Conservation (phyloP, 2,888 invertebrate genomes). For the Melanostoma scalare region DNA sequence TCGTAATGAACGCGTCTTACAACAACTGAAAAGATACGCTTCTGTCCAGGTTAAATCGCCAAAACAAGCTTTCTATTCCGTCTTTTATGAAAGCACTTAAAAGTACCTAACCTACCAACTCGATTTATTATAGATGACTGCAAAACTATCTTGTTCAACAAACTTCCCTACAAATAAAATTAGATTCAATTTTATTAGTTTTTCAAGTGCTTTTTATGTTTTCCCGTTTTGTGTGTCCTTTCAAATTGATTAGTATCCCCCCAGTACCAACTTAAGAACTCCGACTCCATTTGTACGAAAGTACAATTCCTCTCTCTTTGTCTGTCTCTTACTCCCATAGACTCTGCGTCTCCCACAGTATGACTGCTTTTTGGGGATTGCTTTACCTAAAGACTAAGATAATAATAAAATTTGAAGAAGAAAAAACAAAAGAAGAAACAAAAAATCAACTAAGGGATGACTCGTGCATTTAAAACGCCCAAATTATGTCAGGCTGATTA, state of each 20-base stretch:
- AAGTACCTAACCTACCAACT: no score
- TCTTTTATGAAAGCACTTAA: no score
- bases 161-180: constrained; percentile 38
- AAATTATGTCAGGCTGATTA: constrained; percentile 70
- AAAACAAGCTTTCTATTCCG: no score
- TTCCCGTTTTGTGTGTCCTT: constrained; percentile 31
- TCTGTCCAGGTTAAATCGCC: no score
- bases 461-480: constrained; percentile 66
- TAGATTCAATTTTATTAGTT: constrained; percentile 35
- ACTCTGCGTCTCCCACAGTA: no score
- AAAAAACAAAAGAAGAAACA: constrained; percentile 2
- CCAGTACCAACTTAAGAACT: constrained; percentile 22
- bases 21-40: no score
- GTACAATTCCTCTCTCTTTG: constrained; percentile 1
- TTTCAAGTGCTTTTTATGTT: constrained; percentile 27
- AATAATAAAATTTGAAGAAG: constrained; percentile 33
- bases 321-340: background rate
- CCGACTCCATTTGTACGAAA: constrained; percentile 40
- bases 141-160: constrained; percentile 29
- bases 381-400: constrained; percentile 31
- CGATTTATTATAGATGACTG: constrained; percentile 1
- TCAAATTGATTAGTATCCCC: constrained; percentile 60
- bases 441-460: constrained; percentile 43
- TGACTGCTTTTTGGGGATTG: constrained; percentile 27
- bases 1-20: no score